Conservation (phyloP, 2,113 vertebrate genomes). For the Sterna hirundo region DNA sequence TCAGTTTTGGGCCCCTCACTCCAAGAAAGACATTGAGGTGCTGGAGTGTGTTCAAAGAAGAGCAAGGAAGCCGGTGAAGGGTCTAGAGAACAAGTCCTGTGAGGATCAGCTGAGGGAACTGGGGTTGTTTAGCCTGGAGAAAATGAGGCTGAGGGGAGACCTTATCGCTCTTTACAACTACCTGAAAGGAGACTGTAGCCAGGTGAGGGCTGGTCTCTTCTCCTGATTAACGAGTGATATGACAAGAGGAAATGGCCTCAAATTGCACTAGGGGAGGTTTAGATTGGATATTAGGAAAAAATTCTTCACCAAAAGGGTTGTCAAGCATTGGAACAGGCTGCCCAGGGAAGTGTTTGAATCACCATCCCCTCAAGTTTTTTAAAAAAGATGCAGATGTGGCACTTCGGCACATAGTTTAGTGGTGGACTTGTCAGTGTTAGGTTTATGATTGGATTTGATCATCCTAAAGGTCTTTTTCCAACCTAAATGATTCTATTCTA, state of each 20-base stretch:
- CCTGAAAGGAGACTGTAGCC: too few relatives aligned
- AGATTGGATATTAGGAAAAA: not conserved
- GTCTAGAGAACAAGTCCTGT: not conserved
- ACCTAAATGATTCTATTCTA: not conserved
- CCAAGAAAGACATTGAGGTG: not conserved
- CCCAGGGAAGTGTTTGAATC: not conserved
- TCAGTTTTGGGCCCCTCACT: not conserved
- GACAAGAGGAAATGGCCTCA: rapidly evolving
- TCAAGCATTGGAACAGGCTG: not conserved
- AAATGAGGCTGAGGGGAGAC: not conserved
- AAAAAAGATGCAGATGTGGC: not conserved
- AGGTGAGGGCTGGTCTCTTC: not conserved
- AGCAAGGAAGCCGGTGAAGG: not conserved
- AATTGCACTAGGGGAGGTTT: not conserved
- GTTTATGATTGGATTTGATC: rapidly evolving
- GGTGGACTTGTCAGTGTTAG: not conserved
- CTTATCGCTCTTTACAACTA: not conserved
- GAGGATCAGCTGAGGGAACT: too few relatives aligned
- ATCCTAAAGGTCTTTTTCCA: not conserved
- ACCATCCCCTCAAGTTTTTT: not conserved
- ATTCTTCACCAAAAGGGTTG: not conserved
- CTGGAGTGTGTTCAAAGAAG: not conserved
- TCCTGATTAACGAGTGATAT: not conserved
- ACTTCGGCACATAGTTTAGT: not conserved
- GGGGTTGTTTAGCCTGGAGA: not conserved